phyloP scores from a whole-genome alignment of 2,113 vertebrate species.

The Narcine bancroftii region DNA sequence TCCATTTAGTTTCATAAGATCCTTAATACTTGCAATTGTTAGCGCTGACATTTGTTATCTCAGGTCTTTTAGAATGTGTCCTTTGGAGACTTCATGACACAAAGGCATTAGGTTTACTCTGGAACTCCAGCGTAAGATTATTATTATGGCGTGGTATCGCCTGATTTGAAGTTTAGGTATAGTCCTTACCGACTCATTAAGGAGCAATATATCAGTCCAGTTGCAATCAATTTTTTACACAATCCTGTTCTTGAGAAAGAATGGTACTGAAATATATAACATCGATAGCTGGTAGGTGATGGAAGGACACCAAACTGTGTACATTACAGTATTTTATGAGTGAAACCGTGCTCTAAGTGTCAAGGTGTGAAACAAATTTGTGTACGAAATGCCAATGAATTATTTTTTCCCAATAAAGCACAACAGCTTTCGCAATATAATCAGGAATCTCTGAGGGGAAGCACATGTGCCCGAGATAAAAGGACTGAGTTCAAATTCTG shows the following conservation, averaged over 20 bases:
- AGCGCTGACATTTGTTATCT: neutral
- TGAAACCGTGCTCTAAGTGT: neutral
- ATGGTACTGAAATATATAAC: neutral
- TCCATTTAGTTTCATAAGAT: conserved; percentile 8
- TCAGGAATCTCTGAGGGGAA: neutral
- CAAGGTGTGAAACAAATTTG: neutral
- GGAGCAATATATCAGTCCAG: neutral
- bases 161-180: conserved; percentile 26
- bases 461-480: neutral
- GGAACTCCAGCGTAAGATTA: neutral
- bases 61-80: neutral
- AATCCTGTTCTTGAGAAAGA: conserved; percentile 14
- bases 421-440: neutral
- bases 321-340: conserved; percentile 3
- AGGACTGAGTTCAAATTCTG: neutral
- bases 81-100: conserved; percentile 17
- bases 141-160: neutral
- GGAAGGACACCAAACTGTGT: neutral
- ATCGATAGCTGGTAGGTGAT: neutral
- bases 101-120: neutral
- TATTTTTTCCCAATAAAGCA: neutral
- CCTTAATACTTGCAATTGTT: neutral
- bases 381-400: neutral
- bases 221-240: conserved; percentile 8
- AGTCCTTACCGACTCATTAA: conserved; percentile 26